These are phyloP conservation scores for Himalopsyche tibetana DNA, from an alignment of 2,888 invertebrate species.

Conservation along the genomic window DNA sequence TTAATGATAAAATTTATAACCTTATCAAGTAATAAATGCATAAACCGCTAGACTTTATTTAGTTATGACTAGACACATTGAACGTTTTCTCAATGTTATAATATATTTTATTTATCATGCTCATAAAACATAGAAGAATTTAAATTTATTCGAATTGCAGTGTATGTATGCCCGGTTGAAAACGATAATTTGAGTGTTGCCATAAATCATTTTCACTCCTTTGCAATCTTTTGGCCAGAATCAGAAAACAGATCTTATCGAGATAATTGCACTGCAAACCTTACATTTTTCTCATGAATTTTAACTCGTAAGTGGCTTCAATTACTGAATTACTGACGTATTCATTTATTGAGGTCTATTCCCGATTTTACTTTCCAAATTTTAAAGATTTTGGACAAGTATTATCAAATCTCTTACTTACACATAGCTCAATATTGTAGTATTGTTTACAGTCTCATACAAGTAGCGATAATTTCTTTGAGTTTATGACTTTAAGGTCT, in stretches of 20 bases:
- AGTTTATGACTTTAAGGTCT: too few species aligned
- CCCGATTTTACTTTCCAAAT: background rate
- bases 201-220: constrained; percentile 2
- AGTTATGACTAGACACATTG: too few species aligned
- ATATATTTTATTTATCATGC: too few species aligned
- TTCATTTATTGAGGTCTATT: background rate
- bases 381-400: background rate
- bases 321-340: background rate
- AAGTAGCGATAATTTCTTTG: too few species aligned
- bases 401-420: too few species aligned
- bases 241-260: background rate
- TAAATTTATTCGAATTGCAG: background rate
- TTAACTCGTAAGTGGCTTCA: background rate
- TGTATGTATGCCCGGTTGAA: background rate
- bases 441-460: too few species aligned
- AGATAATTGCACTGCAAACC: background rate
- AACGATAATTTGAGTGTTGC: background rate
- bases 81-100: too few species aligned
- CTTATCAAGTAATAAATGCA: too few species aligned
- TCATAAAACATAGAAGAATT: too few species aligned
- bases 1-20: too few species aligned
- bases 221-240: background rate
- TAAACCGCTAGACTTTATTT: too few species aligned
- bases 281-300: background rate
- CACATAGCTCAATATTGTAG: too few species aligned